phyloP scores from a whole-genome alignment of 2,888 invertebrate species.

The Callyntrura guangdongensis region DNA sequence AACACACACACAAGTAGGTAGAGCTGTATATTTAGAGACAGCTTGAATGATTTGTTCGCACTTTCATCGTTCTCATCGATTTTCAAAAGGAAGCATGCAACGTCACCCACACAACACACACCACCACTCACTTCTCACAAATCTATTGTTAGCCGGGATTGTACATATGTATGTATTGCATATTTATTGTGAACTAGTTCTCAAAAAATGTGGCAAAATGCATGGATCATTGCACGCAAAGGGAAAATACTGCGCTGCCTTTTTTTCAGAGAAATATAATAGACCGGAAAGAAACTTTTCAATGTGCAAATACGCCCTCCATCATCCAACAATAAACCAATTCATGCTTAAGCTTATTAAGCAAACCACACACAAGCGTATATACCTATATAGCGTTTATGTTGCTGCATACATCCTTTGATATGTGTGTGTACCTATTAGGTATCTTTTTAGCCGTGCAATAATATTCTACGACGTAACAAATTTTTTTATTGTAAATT shows the following conservation, averaged over 20 bases:
- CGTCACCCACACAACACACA: not conserved
- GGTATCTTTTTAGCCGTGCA: not conserved
- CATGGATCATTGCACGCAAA: conserved; percentile 62
- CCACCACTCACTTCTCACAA: conserved; percentile 7
- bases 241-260: conserved; percentile 21
- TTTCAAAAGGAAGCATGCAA: conserved; percentile 36
- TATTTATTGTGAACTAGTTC: conserved; percentile 62
- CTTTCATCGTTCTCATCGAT: conserved; percentile 49
- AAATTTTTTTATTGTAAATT: conserved; percentile 56
- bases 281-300: conserved; percentile 63
- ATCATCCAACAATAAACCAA: not conserved
- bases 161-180: conserved; percentile 4
- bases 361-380: not conserved
- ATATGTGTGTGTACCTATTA: too few species aligned
- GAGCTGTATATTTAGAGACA: conserved; percentile 6
- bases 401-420: too few species aligned
- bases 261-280: conserved; percentile 30
- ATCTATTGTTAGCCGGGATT: conserved; percentile 1
- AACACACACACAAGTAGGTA: not conserved
- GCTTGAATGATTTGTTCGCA: conserved; percentile 52
- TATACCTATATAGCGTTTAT: not conserved
- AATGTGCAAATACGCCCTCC: conserved; percentile 68
- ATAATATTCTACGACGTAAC: conserved; percentile 11
- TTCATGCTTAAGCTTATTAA: not conserved
- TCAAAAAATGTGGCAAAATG: conserved; percentile 41